Evolutionary conservation across 2,888 invertebrate species (phyloP).

Genomic region (Sphaerophoria rueppellii): DNA sequence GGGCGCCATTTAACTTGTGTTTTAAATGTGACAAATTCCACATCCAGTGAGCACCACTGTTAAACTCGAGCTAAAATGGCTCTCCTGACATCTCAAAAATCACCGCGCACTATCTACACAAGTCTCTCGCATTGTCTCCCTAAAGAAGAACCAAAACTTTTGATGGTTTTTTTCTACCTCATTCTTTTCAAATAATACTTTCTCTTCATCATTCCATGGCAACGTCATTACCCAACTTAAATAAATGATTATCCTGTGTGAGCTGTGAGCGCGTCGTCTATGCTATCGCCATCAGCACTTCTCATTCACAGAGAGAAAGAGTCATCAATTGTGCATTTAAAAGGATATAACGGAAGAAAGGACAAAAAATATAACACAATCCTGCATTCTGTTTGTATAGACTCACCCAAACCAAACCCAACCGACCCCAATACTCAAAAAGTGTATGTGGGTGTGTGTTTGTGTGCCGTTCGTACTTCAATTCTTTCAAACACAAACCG

Average conservation of each 20-base stretch:
- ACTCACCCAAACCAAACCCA: not conserved
- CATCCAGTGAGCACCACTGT: too few species aligned
- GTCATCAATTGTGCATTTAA: constrained; percentile 69
- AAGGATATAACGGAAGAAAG: constrained; percentile 40
- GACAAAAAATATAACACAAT: constrained; percentile 3
- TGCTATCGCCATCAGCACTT: constrained; percentile 53
- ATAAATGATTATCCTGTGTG: constrained; percentile 71
- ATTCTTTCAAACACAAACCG: constrained; percentile 69
- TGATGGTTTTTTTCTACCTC: not conserved
- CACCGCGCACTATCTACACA: too few species aligned
- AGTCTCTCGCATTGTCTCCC: not conserved
- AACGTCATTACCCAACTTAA: constrained; percentile 69
- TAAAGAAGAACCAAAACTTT: not conserved
- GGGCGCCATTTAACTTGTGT: too few species aligned
- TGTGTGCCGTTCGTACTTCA: constrained; percentile 43
- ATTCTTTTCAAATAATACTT: constrained; percentile 29
- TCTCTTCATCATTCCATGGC: constrained; percentile 45
- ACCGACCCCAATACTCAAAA: not conserved
- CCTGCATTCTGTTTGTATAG: constrained; percentile 50
- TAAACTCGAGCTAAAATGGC: too few species aligned
- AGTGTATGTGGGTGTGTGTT: constrained; percentile 12
- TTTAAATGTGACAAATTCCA: too few species aligned
- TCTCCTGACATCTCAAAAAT: too few species aligned
- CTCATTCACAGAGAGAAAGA: constrained; percentile 48
- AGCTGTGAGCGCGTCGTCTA: constrained; percentile 23